Conservation (phyloP, 2,797 vertebrate genomes). For the Oceanodroma leucorhoa region DNA sequence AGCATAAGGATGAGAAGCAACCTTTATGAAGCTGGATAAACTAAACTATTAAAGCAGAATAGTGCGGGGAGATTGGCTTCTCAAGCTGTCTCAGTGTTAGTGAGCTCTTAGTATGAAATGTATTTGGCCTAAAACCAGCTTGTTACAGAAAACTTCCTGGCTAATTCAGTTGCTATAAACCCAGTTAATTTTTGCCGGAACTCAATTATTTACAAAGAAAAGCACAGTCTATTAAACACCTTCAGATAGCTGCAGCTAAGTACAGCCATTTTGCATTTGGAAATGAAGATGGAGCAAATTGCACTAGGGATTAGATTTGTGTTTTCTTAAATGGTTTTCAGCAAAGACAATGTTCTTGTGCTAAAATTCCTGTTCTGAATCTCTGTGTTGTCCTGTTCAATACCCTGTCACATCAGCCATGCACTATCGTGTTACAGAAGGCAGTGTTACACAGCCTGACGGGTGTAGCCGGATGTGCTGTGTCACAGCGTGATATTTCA, state of each 20-base stretch:
- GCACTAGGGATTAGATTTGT: background rate
- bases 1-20: slow-evolving; percentile 23
- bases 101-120: slow-evolving; percentile 9
- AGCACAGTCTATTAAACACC: slow-evolving; percentile 11
- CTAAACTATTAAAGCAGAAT: slow-evolving; percentile 19
- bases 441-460: background rate
- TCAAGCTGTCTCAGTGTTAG: background rate
- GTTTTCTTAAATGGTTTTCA: background rate
- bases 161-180: slow-evolving; percentile 9
- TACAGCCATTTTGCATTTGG: background rate
- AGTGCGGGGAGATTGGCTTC: background rate
- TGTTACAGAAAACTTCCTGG: slow-evolving; percentile 19
- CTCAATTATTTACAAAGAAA: slow-evolving; percentile 19
- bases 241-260: background rate
- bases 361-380: background rate
- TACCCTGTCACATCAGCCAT: background rate
- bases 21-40: slow-evolving; percentile 26
- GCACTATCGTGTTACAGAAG: background rate
- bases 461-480: background rate
- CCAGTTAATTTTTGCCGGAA: slow-evolving; percentile 11
- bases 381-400: background rate
- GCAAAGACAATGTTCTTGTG: background rate
- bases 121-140: slow-evolving; percentile 24
- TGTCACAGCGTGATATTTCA: background rate
- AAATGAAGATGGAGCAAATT: background rate